phyloP scores from a whole-genome alignment of 2,797 vertebrate genomes.

The Malacoctenus gilli region DNA sequence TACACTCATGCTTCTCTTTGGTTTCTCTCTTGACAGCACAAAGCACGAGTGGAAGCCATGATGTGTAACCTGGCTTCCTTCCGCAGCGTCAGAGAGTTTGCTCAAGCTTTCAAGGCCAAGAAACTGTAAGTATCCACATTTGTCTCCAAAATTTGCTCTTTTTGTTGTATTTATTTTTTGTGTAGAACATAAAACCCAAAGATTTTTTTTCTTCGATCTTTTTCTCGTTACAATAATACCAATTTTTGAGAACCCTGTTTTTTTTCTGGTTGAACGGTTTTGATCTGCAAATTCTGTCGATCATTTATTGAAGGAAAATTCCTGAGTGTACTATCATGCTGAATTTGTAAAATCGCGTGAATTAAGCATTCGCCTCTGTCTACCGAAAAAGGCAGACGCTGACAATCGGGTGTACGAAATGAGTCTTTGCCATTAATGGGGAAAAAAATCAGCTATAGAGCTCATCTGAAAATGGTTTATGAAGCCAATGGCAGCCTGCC shows the following conservation, averaged over 20 bases:
- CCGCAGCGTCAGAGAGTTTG: constrained; percentile 89
- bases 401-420: too few relatives aligned
- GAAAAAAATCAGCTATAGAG: background rate
- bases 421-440: background rate
- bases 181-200: background rate
- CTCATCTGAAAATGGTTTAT: constrained; percentile 5
- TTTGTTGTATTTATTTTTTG: background rate
- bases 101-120: constrained; percentile 91
- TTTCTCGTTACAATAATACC: too few relatives aligned
- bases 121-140: constrained; percentile 89
- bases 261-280: too few relatives aligned
- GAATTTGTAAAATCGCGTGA: too few relatives aligned
- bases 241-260: too few relatives aligned
- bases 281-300: too few relatives aligned
- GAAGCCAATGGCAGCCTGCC: background rate
- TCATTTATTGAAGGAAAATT: too few relatives aligned
- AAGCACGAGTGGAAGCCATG: constrained; percentile 95
- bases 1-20: background rate
- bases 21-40: constrained; percentile 83
- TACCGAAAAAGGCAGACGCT: too few relatives aligned
- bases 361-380: too few relatives aligned
- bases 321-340: too few relatives aligned
- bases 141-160: background rate
- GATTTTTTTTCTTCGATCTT: too few relatives aligned
- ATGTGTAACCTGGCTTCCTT: constrained; percentile 92